phyloP scores from a whole-genome alignment of 2,797 vertebrate genomes.

The Pseudocheirus occidentalis region DNA sequence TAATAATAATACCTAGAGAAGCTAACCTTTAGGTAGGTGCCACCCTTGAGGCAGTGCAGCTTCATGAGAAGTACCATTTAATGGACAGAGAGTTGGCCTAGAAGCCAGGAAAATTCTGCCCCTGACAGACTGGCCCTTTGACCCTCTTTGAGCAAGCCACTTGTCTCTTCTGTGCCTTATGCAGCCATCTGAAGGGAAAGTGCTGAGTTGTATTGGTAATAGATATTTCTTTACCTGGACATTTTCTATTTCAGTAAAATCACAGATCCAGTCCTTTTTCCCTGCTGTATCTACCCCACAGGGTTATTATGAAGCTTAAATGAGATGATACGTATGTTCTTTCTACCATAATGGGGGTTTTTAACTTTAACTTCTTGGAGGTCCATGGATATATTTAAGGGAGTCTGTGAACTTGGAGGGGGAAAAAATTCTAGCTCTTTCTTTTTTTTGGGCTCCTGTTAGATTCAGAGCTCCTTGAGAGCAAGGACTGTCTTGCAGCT shows the following conservation, averaged over 20 bases:
- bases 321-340: neutral
- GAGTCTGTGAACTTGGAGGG: neutral
- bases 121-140: neutral
- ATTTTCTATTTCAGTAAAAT: neutral
- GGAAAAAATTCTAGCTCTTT: neutral
- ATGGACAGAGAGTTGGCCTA: neutral
- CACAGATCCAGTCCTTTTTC: neutral
- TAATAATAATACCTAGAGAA: neutral
- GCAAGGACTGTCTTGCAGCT: neutral
- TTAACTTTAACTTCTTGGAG: neutral
- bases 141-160: neutral
- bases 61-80: neutral
- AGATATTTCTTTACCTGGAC: neutral
- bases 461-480: neutral
- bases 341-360: neutral
- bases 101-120: neutral
- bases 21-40: no score
- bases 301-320: neutral
- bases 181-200: neutral
- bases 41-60: neutral
- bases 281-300: neutral
- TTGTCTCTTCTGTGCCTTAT: neutral
- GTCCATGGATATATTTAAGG: neutral
- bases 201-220: neutral
- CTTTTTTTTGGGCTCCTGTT: neutral